These are phyloP conservation scores for Nesometra sesokonis DNA, from an alignment of 35 echinoderm and acorn worm species.

Conservation along the genomic window DNA sequence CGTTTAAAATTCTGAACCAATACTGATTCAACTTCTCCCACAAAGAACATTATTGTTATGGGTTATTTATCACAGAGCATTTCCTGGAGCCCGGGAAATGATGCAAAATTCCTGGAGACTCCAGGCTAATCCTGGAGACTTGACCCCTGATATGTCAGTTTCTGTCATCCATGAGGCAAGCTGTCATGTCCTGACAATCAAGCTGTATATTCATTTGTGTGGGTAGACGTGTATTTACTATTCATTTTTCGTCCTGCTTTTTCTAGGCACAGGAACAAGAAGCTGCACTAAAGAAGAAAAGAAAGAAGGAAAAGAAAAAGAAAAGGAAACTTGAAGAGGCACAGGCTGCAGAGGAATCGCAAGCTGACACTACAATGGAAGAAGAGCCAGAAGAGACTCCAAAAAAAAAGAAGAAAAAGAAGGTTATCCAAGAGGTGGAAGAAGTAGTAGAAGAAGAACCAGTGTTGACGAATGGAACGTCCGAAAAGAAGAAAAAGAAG, in stretches of 20 bases:
- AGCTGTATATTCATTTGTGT: background rate
- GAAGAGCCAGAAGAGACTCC: background rate
- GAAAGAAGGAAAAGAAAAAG: slow-evolving; percentile 55
- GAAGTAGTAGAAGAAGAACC: background rate
- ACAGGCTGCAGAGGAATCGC: background rate
- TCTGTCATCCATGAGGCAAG: too few species aligned
- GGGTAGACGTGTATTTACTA: background rate
- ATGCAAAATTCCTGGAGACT: too few species aligned
- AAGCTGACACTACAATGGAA: slow-evolving; percentile 1
- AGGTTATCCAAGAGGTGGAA: background rate
- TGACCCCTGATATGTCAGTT: too few species aligned
- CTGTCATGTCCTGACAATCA: too few species aligned
- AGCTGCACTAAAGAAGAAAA: slow-evolving; percentile 43
- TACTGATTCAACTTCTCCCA: too few species aligned
- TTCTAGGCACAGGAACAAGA: background rate
- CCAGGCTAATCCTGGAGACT: too few species aligned
- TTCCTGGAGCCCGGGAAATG: too few species aligned
- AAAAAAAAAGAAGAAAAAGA: slow-evolving; percentile 77
- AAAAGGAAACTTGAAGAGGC: background rate
- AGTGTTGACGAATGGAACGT: background rate
- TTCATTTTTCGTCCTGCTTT: background rate
- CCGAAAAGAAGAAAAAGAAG: slow-evolving; percentile 13
- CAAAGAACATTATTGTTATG: too few species aligned
- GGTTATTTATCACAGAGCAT: too few species aligned
- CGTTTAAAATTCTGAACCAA: too few species aligned